Conservation (phyloP, 2,113 vertebrate genomes). For the Malurus elegans region DNA sequence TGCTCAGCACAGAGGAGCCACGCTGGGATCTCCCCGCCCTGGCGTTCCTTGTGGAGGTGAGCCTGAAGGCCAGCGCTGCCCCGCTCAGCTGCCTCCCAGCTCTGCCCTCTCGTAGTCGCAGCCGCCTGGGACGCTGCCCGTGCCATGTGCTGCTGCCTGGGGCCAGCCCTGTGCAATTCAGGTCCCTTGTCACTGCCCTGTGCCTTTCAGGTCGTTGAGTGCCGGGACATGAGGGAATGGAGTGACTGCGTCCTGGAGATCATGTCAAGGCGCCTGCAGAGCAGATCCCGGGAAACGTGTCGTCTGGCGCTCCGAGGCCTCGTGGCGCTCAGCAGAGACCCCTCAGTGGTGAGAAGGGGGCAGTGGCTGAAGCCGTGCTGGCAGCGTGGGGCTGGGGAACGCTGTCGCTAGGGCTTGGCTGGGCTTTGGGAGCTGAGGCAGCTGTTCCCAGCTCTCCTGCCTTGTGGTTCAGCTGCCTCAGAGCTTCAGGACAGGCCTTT, state of each 20-base stretch:
- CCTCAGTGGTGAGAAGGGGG: rapidly evolving
- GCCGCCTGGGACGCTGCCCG: not conserved
- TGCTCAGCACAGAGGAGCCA: rapidly evolving
- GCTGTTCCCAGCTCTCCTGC: not conserved
- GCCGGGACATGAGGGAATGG: not conserved
- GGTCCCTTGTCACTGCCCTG: not conserved
- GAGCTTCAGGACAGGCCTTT: not conserved
- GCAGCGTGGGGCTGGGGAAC: rapidly evolving
- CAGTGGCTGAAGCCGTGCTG: rapidly evolving
- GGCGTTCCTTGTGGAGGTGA: not conserved
- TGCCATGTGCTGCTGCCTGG: not conserved
- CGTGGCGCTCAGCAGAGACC: not conserved
- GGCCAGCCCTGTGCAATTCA: rapidly evolving
- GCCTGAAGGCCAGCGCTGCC: not conserved
- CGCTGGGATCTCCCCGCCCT: not conserved
- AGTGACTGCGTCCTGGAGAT: not conserved
- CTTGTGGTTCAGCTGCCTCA: rapidly evolving
- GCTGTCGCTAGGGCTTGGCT: rapidly evolving
- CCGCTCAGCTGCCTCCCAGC: not conserved
- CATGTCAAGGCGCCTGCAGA: not conserved
- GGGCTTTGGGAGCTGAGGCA: rapidly evolving
- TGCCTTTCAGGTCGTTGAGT: not conserved
- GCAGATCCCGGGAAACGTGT: not conserved
- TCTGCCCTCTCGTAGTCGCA: rapidly evolving
- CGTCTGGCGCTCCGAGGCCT: not conserved